Evolutionary conservation across 1,140 invertebrate species (phyloP).

Genomic region (Magallana ariakensis): DNA sequence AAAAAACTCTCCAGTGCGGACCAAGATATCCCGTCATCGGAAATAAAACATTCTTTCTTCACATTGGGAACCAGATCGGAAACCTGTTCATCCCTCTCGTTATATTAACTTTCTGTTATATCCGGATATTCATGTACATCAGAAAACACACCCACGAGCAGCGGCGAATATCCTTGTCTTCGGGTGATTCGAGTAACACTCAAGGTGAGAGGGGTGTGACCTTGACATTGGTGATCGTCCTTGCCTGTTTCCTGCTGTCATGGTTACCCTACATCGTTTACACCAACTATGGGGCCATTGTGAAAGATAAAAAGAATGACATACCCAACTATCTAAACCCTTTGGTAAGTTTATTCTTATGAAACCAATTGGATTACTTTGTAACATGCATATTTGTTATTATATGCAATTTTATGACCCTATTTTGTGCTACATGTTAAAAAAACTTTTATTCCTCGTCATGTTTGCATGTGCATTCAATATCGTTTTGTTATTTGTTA

Average conservation of each 20-base stretch:
- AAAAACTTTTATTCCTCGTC: too few species aligned
- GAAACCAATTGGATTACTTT: too few species aligned
- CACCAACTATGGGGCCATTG: slow-evolving; percentile 72
- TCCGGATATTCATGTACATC: slow-evolving; percentile 78
- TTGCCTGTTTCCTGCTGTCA: slow-evolving; percentile 78
- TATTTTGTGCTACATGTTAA: too few species aligned
- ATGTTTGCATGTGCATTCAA: too few species aligned
- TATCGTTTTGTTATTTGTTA: too few species aligned
- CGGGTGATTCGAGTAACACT: slow-evolving; percentile 48
- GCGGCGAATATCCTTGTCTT: not conserved
- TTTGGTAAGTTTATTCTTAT: too few species aligned
- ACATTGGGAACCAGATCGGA: slow-evolving; percentile 73
- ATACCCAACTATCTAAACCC: slow-evolving; percentile 58
- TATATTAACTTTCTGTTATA: slow-evolving; percentile 79
- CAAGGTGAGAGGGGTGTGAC: slow-evolving; percentile 75
- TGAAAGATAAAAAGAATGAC: slow-evolving; percentile 64
- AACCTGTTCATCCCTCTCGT: slow-evolving; percentile 72
- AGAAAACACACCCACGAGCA: slow-evolving; percentile 72
- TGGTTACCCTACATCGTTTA: slow-evolving; percentile 79
- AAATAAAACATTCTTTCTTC: slow-evolving; percentile 66
- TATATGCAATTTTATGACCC: too few species aligned
- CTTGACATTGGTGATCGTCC: slow-evolving; percentile 79
- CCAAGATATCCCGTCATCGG: slow-evolving; percentile 73
- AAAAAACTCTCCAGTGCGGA: slow-evolving; percentile 79
- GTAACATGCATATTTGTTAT: too few species aligned